Base-by-base conservation (phyloP, 2,113 vertebrate species). In the Phalacrocorax carbo region DNA sequence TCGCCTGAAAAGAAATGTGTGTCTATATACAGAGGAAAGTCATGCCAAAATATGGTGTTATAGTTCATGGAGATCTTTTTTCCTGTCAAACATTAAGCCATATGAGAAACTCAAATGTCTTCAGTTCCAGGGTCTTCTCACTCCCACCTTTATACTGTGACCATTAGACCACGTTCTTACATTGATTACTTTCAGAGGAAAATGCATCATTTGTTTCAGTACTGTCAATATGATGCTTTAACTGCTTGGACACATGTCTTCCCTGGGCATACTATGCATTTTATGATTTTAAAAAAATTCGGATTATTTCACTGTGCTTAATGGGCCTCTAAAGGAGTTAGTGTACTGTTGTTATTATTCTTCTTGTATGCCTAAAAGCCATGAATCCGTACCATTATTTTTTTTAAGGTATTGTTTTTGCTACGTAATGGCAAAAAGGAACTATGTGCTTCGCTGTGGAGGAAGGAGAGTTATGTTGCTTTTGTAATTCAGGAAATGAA, bases 321-420 rank as follows among this genome's bases (percentile, higher is more conserved):
- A 65, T 23, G 22, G 27, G 13, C 19, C 20, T 83, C 49, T 61
- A 21, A 75, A 82, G 49, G 25, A 62, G 16, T 49, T 88, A 49
- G 7, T 44, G 12, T 22, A 84, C 8, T 55, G 14, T 16, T 46
- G 44, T 46, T 42, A 27, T 17, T 72, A 29, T 25, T 55, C 13
- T 4, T 49, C 27, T 51, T 54, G 6, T 32, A 40, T 23, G 27
- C 58, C 64, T 82, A 44, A 82, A 81, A 94, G 32, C 16, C 48
- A 76, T 0, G 0, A 48, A 77, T 46, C 36, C 32, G 7, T 10
- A 66, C 25, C 32, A 30, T 0, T 60, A 38, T 4, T 0, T 16
- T 42, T 77, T 40, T 36, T 2, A 15, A 92, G 86, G 23, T 25
- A 27, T 13, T 48, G 4, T 0, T 13, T 92, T 86, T 64, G 25